These are phyloP conservation scores for Dasyornis broadbenti DNA, from an alignment of 2,113 vertebrate species.

Conservation along the genomic window DNA sequence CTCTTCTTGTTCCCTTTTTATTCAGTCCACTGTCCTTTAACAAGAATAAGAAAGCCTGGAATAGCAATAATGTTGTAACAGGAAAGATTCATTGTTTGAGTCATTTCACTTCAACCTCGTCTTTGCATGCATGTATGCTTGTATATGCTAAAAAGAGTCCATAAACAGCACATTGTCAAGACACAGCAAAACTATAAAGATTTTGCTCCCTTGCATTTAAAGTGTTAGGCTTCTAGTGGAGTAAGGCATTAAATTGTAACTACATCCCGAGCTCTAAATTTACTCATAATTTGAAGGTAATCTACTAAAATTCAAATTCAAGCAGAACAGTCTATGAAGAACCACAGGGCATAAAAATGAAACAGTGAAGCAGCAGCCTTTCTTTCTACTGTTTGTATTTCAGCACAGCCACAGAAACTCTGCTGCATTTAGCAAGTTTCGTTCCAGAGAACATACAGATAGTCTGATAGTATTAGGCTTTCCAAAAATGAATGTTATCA, in stretches of 20 bases:
- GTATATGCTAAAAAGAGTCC: background rate
- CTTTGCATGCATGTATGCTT: constrained; percentile 3
- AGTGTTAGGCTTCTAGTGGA: background rate
- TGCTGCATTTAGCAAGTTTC: constrained; percentile 15
- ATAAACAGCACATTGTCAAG: background rate
- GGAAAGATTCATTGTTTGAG: background rate
- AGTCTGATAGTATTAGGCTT: background rate
- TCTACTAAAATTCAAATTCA: constrained; percentile 34
- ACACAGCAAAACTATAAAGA: background rate
- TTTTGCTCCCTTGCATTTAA: background rate
- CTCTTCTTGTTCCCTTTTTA: background rate
- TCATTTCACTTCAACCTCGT: background rate
- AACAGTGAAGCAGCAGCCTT: background rate
- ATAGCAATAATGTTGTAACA: background rate
- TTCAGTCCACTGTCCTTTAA: background rate
- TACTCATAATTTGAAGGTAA: constrained; percentile 34
- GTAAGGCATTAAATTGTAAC: background rate
- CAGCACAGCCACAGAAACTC: background rate
- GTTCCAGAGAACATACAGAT: background rate
- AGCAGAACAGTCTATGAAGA: background rate
- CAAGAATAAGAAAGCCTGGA: background rate
- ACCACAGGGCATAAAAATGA: constrained; percentile 18
- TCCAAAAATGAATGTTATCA: background rate
- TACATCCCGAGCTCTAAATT: background rate
- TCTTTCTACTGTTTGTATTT: background rate